These are phyloP conservation scores for Brachyopa scutellaris DNA, from an alignment of 2,888 invertebrate genomes.

Conservation along the genomic window DNA sequence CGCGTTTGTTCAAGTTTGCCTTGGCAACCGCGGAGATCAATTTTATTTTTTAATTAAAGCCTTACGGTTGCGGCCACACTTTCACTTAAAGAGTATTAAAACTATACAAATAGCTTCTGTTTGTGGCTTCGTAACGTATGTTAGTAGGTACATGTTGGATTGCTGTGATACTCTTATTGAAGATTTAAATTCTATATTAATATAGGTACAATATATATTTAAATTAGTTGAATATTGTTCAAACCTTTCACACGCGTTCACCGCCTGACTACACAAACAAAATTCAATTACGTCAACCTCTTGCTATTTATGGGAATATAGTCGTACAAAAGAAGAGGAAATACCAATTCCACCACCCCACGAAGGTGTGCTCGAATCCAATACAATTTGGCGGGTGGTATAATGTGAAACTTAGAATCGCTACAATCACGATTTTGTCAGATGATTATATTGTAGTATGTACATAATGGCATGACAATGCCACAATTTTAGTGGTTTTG, in stretches of 20 bases:
- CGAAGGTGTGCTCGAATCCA: conserved; percentile 15
- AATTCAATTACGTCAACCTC: conserved; percentile 37
- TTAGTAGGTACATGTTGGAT: no score
- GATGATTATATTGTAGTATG: no score
- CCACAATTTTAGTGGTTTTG: background rate
- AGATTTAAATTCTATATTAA: background rate
- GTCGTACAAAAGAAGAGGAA: background rate
- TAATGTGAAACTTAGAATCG: conserved; percentile 38
- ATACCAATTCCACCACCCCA: conserved; percentile 15
- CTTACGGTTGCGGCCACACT: no score
- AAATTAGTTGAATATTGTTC: no score
- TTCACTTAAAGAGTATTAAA: no score
- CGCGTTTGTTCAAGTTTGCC: no score
- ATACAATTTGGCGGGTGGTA: conserved; percentile 37
- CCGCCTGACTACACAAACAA: background rate
- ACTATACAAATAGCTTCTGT: no score
- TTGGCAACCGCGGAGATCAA: no score
- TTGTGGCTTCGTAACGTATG: no score
- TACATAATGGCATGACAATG: conserved; percentile 31
- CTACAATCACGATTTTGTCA: conserved; percentile 55
- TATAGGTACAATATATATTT: no score
- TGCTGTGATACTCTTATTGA: no score
- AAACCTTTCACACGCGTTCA: background rate
- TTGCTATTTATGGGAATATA: conserved; percentile 24
- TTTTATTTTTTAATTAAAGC: no score